phyloP scores from a whole-genome alignment of 1,140 invertebrate genomes.

The Xylocopa sonorina region DNA sequence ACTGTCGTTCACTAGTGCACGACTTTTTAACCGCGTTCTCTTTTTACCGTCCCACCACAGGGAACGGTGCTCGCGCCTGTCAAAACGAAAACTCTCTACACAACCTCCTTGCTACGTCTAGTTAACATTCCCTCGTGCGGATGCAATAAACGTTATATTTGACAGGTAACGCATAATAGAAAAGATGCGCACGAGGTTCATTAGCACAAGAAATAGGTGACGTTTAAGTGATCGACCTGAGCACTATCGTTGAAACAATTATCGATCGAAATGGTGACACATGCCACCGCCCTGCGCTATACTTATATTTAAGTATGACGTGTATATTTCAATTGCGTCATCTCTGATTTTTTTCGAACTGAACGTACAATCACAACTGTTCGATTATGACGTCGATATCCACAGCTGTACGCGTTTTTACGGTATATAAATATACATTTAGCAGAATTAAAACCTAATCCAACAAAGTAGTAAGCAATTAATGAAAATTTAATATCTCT shows the following conservation, averaged over 20 bases:
- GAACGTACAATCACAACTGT: not conserved
- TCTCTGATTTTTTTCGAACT: not conserved
- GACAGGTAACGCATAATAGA: conserved; percentile 1
- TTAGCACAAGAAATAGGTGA: not conserved
- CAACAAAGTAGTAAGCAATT: too few relatives aligned
- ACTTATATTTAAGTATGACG: conserved; percentile 50
- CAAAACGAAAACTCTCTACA: conserved; percentile 16
- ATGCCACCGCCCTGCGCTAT: conserved; percentile 45
- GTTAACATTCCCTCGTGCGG: not conserved
- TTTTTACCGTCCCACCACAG: conserved; percentile 32
- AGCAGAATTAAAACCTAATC: too few relatives aligned
- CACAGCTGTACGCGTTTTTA: not conserved
- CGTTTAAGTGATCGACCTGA: not conserved
- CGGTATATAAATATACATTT: not conserved
- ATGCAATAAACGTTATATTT: not conserved
- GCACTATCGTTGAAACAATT: conserved; percentile 28
- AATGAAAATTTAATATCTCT: too few relatives aligned
- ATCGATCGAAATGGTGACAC: conserved; percentile 45
- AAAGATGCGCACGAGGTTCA: not conserved
- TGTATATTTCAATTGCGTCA: conserved; percentile 24
- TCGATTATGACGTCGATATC: conserved; percentile 23
- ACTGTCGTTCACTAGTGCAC: conserved; percentile 36
- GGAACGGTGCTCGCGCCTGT: conserved; percentile 45
- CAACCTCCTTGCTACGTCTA: conserved; percentile 6
- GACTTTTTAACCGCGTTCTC: conserved; percentile 21